phyloP scores from a whole-genome alignment of 2,888 invertebrate genomes.

The Odontothrips loti region DNA sequence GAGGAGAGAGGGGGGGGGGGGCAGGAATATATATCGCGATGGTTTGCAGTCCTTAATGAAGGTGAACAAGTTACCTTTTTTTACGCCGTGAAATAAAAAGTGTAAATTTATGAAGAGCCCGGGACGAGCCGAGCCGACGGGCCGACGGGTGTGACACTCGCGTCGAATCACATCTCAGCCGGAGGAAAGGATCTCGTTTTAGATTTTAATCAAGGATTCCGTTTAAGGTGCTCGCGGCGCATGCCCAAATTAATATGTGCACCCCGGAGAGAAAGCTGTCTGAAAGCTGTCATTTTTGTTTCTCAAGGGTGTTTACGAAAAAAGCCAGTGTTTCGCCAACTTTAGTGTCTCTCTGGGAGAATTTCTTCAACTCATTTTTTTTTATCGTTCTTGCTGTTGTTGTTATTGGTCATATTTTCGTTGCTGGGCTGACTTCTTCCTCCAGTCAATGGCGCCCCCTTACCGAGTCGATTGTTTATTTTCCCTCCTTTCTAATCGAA shows the following conservation, averaged over 20 bases:
- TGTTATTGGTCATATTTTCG: no score
- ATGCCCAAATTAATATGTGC: background rate
- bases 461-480: no score
- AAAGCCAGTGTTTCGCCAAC: no score
- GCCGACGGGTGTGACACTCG: conserved; percentile 6
- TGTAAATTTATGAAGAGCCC: conserved; percentile 19
- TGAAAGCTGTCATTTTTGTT: background rate
- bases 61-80: conserved; percentile 12
- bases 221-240: background rate
- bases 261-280: background rate
- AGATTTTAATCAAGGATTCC: conserved; percentile 25
- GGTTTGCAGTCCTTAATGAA: conserved; percentile 22
- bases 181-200: background rate
- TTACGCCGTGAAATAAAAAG: conserved; percentile 13
- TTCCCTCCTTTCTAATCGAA: no score
- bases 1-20: background rate
- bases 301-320: no score
- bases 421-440: no score
- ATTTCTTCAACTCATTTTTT: no score
- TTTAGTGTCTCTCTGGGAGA: no score
- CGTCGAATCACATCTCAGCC: background rate
- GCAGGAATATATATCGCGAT: background rate
- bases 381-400: no score
- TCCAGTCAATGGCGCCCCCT: no score
- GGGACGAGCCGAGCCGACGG: background rate